Conservation (phyloP, 2,113 vertebrate genomes). For the Sorex araneus region DNA sequence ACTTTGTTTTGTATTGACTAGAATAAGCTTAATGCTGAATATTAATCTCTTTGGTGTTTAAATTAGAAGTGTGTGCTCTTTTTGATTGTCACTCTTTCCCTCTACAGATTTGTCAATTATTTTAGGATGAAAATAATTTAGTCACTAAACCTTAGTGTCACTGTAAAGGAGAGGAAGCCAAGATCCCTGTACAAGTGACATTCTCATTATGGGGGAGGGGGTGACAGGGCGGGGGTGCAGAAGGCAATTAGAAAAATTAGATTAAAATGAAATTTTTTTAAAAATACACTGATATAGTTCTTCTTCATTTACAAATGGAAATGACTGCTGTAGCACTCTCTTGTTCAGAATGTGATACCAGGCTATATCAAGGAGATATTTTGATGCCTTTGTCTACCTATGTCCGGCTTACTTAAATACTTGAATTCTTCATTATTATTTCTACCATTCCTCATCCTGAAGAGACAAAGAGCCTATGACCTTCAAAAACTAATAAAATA, state of each 20-base stretch:
- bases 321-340: neutral
- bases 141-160: neutral
- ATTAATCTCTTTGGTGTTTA: constrained; percentile 32
- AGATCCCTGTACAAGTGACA: neutral
- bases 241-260: neutral
- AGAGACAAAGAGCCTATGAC: constrained; percentile 23
- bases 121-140: constrained; percentile 19
- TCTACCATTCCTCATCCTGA: neutral
- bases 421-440: neutral
- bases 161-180: neutral
- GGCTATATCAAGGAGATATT: neutral
- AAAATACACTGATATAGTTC: neutral
- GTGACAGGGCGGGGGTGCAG: no score
- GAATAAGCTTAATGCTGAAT: constrained; percentile 44
- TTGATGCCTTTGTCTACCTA: neutral
- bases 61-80: neutral
- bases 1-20: neutral
- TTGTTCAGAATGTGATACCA: neutral
- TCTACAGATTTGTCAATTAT: constrained; percentile 28
- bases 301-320: constrained; percentile 6
- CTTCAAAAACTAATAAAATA: constrained; percentile 24
- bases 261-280: constrained; percentile 33
- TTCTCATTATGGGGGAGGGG: constrained; percentile 14
- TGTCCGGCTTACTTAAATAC: neutral
- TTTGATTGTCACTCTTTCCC: neutral